Evolutionary conservation across 2,797 vertebrate genomes (phyloP), one percentile per base, ranked within the genome.

Genomic region (Crossoptilon crossoptilon): DNA sequence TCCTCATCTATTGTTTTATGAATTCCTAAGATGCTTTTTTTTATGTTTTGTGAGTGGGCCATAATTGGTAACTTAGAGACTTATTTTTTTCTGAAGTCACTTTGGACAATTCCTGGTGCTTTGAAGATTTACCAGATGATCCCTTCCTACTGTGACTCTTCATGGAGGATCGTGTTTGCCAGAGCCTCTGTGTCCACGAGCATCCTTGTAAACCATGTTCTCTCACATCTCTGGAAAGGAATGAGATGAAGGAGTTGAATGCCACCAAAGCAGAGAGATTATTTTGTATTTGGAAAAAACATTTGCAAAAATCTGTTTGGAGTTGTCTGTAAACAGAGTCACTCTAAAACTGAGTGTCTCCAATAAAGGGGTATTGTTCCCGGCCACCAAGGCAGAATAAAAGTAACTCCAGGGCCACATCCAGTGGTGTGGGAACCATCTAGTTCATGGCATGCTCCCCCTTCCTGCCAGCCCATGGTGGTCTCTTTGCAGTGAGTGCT

Each of bases 71-170:
- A 67, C 78, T 80, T 84, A 41, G 84, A 91, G 58, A 86, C 67
- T 41, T 70, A 41, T 88, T 67, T 41, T 68, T 56, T 88, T 82
- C 55, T 89, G 55, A 43, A 78, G 76, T 73, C 68, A 48, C 26
- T 14, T 92, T 92, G 74, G 77, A 78, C 76, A 93, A 75, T 92
- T 92, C 35, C 16, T 91, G 72, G 56, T 87, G 76, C 87, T 93
- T 93, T 95, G 88, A 94, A 95, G 91, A 87, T 91, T 90, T 88
- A 90, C 82, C 74, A 92, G 80, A 93, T 78, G 93, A 93, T 79
- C 78, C 81, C 70, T 76, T 94, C 93, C 90, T 86, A 90, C 91
- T 92, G 93, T 93, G 90, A 90, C 39, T 81, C 64, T 92, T 91
- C 86, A 58, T 88, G 71, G 33, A 91, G 11, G 51, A 92, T 18